Evolutionary conservation across 2,888 invertebrate genomes (phyloP), one percentile per base, ranked within the genome.

Genomic region (Eupeodes latifasciatus): DNA sequence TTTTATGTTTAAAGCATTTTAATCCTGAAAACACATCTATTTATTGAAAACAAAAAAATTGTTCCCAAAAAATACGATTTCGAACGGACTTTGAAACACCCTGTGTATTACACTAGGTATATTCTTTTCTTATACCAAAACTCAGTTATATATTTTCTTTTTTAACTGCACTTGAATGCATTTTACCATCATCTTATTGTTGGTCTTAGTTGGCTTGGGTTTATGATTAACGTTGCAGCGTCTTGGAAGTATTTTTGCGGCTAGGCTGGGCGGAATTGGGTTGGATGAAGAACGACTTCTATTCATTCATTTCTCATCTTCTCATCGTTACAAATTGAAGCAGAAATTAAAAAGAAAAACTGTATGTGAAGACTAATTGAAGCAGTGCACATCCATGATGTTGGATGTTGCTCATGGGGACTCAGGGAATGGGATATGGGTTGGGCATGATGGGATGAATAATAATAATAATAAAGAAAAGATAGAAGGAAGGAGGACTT

Each of bases 171-270:
- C 74, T 84, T 71, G 55, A 74, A 47, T 84, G 80, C 69, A 71
- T 80, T 80, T 53, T 36, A 34, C 11, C 74, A 44, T 6, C 74
- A 44, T 66, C 57, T 77, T 51, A 49, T 69, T 76, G 69, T 69
- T 49, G 55, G 55, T 80, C 36, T 77, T 53, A 11, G 34, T 12
- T 12, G 14, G 10, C 14, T 47, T 47, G 27, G 47, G 5, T 66
- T 47, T 77, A 57, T 85, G 85, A 78, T 78, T 74, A 74, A 74
- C 66, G 78, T 74, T 84, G 69, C 27, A 27, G 40, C 40, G 66
- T 75, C 67, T 81, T 81, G 69, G 51, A 74, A 55, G 67, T 61
- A n/a, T 11, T n/a, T 11, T 14, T 59, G 27, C 12, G 27, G 27
- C 16, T 19, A 12, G 55, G 10, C 19, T 36, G 1, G 9, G 40